Base-by-base conservation (phyloP, 2,888 invertebrate species). In the Yponomeuta cagnagella region DNA sequence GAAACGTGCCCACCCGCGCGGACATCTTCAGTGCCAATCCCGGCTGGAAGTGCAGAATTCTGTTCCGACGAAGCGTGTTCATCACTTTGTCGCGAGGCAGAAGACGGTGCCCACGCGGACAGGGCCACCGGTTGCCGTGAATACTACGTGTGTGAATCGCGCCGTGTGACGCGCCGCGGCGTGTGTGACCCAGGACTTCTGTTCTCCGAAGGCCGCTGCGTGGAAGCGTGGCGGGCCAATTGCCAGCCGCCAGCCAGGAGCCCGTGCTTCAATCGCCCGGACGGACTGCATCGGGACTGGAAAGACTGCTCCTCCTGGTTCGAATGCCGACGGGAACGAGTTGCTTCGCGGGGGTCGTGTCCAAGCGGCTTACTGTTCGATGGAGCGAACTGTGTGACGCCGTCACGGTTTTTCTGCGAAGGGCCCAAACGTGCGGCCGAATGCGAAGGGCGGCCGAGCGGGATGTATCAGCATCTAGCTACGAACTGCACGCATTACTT, bases 21-120 rank as follows among this genome's bases (percentile, higher is more conserved):
- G 63, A 80, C 88, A 68, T 83, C 85, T 58, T 84, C 92, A 23
- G 84, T 84, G 63, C 86, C 92, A 5, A 80, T 92, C 71, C 92
- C 93, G n/a, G 90, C 89, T 33, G 91, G 92, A n/a, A 91, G 92
- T 74, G 90, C 90, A 0, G 89, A 91, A 76, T 90, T 90, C 77
- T 93, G 92, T 75, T 89, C 92, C 12, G 90, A 91, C 76, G 90
- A 89, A 73, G 82, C 86, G 12, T 92, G 92, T 77, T 82, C 91
- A 2, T 88, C 89, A n/a, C 80, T 92, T 72, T 94, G 94, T 76
- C 83, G 87, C 66, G 86, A 87, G 68, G 90, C 89, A 71, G 81
- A 87, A 2, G 90, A 94, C 78, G 94, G 94, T 1, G 93, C 94
- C 43, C 93, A 94, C 80, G 88, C 93, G 23, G 94, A 94, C 77